phyloP scores from a whole-genome alignment of 2,888 invertebrate genomes.

The Cerastis rubricosa region DNA sequence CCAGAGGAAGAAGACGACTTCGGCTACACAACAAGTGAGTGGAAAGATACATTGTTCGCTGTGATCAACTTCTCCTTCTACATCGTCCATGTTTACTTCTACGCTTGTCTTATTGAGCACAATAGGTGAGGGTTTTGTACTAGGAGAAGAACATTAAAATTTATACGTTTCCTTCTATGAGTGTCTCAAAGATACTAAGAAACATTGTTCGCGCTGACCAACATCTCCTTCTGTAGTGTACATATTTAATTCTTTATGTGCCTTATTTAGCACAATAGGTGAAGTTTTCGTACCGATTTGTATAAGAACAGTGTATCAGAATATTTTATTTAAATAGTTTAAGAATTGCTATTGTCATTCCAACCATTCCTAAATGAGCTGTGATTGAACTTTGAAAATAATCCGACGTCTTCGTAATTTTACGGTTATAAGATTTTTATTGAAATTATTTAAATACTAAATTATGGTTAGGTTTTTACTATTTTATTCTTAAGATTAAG shows the following conservation, averaged over 20 bases:
- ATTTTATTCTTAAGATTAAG: neutral
- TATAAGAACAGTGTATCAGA: neutral
- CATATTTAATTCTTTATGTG: conserved; percentile 87
- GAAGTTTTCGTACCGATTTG: neutral
- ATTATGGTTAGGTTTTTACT: neutral
- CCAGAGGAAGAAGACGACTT: conserved; percentile 97
- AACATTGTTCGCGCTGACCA: conserved; percentile 86
- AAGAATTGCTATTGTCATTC: neutral
- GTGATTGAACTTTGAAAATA: neutral
- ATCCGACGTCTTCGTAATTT: neutral
- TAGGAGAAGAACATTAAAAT: neutral
- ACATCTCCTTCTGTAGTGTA: conserved; percentile 83
- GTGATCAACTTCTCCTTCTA: conserved; percentile 84
- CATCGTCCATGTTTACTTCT: conserved; percentile 85
- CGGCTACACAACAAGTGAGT: conserved; percentile 98
- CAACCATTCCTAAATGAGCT: neutral
- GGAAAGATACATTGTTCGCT: conserved; percentile 89
- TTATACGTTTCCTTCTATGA: neutral
- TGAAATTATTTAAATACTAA: no score
- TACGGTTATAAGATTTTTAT: neutral
- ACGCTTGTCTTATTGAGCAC: conserved; percentile 84
- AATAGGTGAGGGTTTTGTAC: conserved; percentile 53
- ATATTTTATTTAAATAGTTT: neutral
- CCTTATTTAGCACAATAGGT: conserved; percentile 78
- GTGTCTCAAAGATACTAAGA: conserved; percentile 66